These are phyloP conservation scores for Kryptopterus vitreolus DNA, from an alignment of 2,797 vertebrate species.

Conservation along the genomic window DNA sequence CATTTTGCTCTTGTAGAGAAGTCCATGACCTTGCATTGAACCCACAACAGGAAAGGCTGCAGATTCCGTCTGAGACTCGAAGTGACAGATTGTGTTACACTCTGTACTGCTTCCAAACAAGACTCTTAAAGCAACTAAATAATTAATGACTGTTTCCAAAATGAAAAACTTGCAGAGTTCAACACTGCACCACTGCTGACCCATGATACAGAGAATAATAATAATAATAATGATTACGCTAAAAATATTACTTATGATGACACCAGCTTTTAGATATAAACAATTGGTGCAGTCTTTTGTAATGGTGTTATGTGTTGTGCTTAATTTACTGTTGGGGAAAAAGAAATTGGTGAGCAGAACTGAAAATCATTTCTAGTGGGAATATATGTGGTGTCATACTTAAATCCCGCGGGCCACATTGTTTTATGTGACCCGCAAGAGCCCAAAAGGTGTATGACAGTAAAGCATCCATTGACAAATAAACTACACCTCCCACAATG, in stretches of 20 bases:
- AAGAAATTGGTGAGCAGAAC: too few relatives aligned
- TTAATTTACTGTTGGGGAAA: too few relatives aligned
- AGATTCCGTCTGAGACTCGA: slow-evolving; percentile 13
- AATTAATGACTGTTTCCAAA: slow-evolving; percentile 20
- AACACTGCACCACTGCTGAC: not conserved
- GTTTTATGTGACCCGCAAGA: too few relatives aligned
- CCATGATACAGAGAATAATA: not conserved
- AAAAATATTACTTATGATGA: not conserved
- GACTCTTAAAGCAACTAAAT: slow-evolving; percentile 19
- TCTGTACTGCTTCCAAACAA: not conserved
- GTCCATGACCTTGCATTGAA: not conserved
- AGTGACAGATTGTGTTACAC: slow-evolving; percentile 11
- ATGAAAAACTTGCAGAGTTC: slow-evolving; percentile 1
- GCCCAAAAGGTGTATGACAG: too few relatives aligned
- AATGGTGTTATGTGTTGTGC: too few relatives aligned
- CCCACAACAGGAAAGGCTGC: not conserved
- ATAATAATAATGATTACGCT: too few relatives aligned
- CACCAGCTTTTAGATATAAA: not conserved
- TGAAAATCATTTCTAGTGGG: too few relatives aligned
- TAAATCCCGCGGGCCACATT: too few relatives aligned
- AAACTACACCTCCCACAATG: too few relatives aligned
- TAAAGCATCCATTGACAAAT: too few relatives aligned
- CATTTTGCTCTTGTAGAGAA: not conserved
- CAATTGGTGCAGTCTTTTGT: too few relatives aligned
- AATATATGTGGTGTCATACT: too few relatives aligned